A percentile compares a stretch with the other conserved stretches of the same genome.
phyloP scores from a whole-genome alignment of 2,888 invertebrate genomes.

The Gryllus longicercus region DNA sequence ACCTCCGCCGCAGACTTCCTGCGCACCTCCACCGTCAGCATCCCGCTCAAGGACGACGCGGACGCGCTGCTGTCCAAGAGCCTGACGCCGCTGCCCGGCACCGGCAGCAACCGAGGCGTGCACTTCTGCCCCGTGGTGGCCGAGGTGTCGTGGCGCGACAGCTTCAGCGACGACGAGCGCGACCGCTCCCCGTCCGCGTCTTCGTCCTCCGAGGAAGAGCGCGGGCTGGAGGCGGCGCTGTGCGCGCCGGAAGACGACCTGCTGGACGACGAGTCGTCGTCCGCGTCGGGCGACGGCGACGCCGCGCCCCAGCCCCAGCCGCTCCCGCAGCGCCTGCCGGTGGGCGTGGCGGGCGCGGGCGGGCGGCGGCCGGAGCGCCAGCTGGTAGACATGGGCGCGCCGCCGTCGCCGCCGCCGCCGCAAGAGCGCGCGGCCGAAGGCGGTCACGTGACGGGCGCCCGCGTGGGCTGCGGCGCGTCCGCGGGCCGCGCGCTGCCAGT shows the following conservation, averaged over 20 bases:
- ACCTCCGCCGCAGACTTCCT: slow-evolving; percentile 48
- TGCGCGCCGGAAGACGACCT: slow-evolving; percentile 29
- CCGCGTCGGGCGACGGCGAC: not conserved
- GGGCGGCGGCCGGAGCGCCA: slow-evolving; percentile 36
- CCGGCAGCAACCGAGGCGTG: slow-evolving; percentile 56
- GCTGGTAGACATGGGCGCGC: slow-evolving; percentile 38
- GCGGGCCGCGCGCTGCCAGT: slow-evolving; percentile 32
- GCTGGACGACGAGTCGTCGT: slow-evolving; percentile 34
- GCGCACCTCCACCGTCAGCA: slow-evolving; percentile 57
- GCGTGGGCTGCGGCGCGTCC: slow-evolving; percentile 37
- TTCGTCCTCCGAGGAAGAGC: slow-evolving; percentile 29
- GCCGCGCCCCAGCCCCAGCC: slow-evolving; percentile 23
- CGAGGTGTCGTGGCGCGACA: slow-evolving; percentile 73
- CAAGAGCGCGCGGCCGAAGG: slow-evolving; percentile 43
- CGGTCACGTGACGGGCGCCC: slow-evolving; percentile 42
- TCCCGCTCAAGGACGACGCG: slow-evolving; percentile 51
- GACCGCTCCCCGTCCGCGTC: not conserved
- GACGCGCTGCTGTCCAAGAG: slow-evolving; percentile 30
- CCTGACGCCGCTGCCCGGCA: slow-evolving; percentile 25
- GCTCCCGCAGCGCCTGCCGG: slow-evolving; percentile 32
- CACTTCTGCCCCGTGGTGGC: slow-evolving; percentile 77
- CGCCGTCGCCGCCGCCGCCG: slow-evolving; percentile 45
- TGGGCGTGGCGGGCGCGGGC: slow-evolving; percentile 28
- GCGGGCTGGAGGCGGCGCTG: slow-evolving; percentile 30
- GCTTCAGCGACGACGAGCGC: slow-evolving; percentile 47